These are phyloP conservation scores for Erebia epiphron DNA, from an alignment of 2,888 invertebrate species.

Conservation along the genomic window DNA sequence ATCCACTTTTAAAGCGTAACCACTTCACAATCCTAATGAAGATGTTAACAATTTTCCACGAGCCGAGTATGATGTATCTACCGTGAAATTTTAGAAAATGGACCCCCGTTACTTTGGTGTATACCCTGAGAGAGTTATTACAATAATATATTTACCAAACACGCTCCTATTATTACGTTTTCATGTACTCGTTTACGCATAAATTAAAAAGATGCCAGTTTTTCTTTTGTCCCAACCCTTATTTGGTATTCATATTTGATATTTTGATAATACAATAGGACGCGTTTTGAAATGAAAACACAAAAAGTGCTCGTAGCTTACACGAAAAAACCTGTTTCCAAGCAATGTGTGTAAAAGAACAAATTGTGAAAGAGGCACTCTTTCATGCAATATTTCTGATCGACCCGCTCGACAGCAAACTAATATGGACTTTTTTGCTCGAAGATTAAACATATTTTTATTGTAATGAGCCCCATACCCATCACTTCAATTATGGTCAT, in stretches of 20 bases:
- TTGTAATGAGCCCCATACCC: constrained; percentile 58
- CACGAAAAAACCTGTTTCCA: constrained; percentile 78
- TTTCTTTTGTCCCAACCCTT: constrained; percentile 81
- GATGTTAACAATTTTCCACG: constrained; percentile 73
- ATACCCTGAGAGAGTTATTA: constrained; percentile 77
- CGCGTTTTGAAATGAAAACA: constrained; percentile 74
- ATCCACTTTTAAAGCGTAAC: constrained; percentile 40
- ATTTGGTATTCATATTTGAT: constrained; percentile 83
- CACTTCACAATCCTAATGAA: constrained; percentile 63
- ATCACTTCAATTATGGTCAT: constrained; percentile 80
- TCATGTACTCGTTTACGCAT: constrained; percentile 81
- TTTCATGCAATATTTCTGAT: constrained; percentile 72
- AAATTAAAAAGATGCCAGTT: constrained; percentile 81
- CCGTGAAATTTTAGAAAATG: constrained; percentile 81
- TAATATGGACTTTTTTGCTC: constrained; percentile 61
- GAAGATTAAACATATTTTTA: constrained; percentile 62
- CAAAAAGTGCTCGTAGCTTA: constrained; percentile 65
- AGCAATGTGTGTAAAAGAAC: constrained; percentile 78
- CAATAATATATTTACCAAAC: constrained; percentile 82
- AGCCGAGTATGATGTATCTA: constrained; percentile 68
- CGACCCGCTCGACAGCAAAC: constrained; percentile 52
- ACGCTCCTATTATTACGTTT: constrained; percentile 81
- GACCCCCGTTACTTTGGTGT: constrained; percentile 61
- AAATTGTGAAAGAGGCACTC: constrained; percentile 82
- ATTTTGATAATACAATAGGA: constrained; percentile 79